These are phyloP conservation scores for Parazoanthus atlanticus DNA, from an alignment of 92 coral and sea anemone genomes.

Conservation along the genomic window DNA sequence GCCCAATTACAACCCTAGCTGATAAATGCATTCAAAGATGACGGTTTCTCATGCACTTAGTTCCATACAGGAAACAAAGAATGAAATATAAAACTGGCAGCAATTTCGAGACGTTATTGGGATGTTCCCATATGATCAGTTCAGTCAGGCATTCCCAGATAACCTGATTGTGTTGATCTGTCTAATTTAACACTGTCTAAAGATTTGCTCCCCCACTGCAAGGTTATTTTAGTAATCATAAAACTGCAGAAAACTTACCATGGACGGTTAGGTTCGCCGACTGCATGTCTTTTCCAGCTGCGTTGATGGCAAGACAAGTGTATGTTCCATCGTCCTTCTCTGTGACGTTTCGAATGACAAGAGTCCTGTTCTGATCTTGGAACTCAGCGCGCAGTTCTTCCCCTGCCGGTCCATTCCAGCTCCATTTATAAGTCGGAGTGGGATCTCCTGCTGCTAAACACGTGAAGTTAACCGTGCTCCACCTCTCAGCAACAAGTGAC, in stretches of 20 bases:
- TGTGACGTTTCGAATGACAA: not conserved
- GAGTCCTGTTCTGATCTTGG: not conserved
- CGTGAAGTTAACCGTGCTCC: slow-evolving; percentile 20
- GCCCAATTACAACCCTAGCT: too few relatives aligned
- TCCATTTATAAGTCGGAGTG: slow-evolving; percentile 4
- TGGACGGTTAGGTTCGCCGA: slow-evolving; percentile 9
- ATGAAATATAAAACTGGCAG: too few relatives aligned
- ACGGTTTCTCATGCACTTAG: too few relatives aligned
- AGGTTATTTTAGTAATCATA: too few relatives aligned
- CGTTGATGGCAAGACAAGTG: not conserved
- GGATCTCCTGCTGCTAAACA: slow-evolving; percentile 17
- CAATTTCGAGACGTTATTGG: too few relatives aligned
- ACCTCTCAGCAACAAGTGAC: slow-evolving; percentile 30
- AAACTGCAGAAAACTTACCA: not conserved
- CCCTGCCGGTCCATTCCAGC: not conserved
- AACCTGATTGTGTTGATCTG: too few relatives aligned
- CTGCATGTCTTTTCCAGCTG: not conserved
- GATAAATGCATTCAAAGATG: too few relatives aligned
- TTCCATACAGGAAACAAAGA: too few relatives aligned
- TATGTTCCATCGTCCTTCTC: slow-evolving; percentile 18
- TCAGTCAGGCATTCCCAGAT: too few relatives aligned
- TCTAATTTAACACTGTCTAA: too few relatives aligned
- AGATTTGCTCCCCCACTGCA: not conserved
- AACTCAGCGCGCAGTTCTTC: not conserved
- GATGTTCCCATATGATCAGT: too few relatives aligned